phyloP scores from a whole-genome alignment of 2,113 vertebrate genomes.

The Apaloderma vittatum region DNA sequence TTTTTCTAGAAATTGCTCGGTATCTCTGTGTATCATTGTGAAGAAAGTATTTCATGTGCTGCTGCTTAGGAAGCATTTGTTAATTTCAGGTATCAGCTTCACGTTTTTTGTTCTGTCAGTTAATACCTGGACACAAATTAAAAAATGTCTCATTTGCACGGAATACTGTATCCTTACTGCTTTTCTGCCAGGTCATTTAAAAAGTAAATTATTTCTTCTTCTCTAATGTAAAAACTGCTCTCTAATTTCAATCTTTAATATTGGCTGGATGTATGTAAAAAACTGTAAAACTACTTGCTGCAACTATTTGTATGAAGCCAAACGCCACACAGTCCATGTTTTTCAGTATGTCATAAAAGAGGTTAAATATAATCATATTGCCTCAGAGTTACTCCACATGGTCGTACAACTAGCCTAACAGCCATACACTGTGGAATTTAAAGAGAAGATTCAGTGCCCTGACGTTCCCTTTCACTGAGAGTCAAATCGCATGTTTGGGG shows the following conservation, averaged over 20 bases:
- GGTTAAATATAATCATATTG: neutral
- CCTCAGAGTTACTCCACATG: neutral
- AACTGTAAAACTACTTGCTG: neutral
- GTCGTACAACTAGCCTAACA: neutral
- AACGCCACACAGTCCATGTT: neutral
- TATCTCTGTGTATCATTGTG: neutral
- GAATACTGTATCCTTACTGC: neutral
- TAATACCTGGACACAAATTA: neutral
- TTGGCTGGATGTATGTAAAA: neutral
- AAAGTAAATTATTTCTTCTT: conserved; percentile 8
- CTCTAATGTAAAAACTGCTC: neutral
- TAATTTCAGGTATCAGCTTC: neutral
- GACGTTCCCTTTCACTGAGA: neutral
- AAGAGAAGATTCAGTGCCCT: neutral
- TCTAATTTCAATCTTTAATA: neutral
- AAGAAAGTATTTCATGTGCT: neutral
- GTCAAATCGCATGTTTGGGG: neutral
- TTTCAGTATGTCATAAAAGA: neutral
- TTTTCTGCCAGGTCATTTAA: neutral
- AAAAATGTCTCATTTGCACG: neutral
- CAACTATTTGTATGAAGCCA: neutral
- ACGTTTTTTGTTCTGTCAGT: neutral
- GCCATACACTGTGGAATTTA: neutral
- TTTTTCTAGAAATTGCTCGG: neutral
- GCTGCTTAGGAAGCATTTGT: neutral